Evolutionary conservation across 1,140 invertebrate genomes (phyloP).

Genomic region (Chironomus striatipennis): DNA sequence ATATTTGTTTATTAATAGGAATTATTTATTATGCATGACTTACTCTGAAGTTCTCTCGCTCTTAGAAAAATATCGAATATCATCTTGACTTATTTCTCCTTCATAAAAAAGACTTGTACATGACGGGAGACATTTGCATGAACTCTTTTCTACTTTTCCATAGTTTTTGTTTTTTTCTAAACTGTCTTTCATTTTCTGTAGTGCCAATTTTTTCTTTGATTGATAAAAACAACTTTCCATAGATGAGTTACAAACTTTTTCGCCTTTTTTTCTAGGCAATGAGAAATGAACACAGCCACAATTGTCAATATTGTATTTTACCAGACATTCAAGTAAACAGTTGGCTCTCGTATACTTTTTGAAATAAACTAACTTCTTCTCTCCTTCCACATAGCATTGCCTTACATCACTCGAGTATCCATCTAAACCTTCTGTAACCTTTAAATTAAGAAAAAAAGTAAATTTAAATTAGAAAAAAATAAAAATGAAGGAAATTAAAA

Average conservation of each 20-base stretch:
- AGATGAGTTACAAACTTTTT: slow-evolving; percentile 38
- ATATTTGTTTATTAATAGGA: background rate
- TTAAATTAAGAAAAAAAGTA: background rate
- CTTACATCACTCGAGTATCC: background rate
- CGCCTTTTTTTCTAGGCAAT: slow-evolving; percentile 36
- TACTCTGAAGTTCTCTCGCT: background rate
- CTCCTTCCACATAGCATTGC: slow-evolving; percentile 24
- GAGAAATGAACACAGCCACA: slow-evolving; percentile 39
- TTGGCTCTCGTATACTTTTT: slow-evolving; percentile 40
- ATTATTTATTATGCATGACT: background rate
- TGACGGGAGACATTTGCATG: slow-evolving; percentile 50
- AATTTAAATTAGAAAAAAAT: background rate
- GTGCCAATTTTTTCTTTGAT: slow-evolving; percentile 38
- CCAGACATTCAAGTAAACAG: slow-evolving; percentile 40
- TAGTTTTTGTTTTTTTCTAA: slow-evolving; percentile 28
- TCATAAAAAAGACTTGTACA: slow-evolving; percentile 51
- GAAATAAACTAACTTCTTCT: slow-evolving; percentile 29
- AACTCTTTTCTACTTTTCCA: slow-evolving; percentile 30
- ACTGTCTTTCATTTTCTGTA: slow-evolving; percentile 28
- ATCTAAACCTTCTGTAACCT: slow-evolving; percentile 26
- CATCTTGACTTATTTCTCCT: slow-evolving; percentile 48
- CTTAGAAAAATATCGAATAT: slow-evolving; percentile 41
- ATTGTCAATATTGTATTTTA: slow-evolving; percentile 35
- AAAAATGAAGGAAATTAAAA: background rate
- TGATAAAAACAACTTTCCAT: slow-evolving; percentile 37